Evolutionary conservation across 2,113 vertebrate genomes (phyloP), one percentile per base, ranked within the genome.

Genomic region (Ornithorhynchus anatinus): DNA sequence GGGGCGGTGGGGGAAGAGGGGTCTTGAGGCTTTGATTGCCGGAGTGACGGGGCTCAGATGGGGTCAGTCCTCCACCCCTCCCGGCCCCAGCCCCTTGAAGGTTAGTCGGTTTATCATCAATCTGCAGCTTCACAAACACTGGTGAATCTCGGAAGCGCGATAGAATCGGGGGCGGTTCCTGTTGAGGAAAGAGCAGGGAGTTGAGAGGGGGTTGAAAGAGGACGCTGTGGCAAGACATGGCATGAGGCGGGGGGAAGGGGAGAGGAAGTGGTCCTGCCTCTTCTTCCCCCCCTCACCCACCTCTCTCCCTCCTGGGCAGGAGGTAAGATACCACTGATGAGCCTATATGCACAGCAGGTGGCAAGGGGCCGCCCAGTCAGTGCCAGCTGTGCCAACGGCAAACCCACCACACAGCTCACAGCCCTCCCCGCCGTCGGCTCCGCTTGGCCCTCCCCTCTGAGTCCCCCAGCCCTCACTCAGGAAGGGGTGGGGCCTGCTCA

Each of bases 101-200:
- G 62, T 70, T 80, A 40, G 13, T 83, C 73, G 81, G 84, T 85
- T 63, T 77, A 67, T 79, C 75, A 12, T 23, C 43, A 1, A 77
- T 87, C 80, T 79, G 36, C 75, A 67, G 19, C 70, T 64, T 58
- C 61, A 59, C 72, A 53, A 69, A 71, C 74, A 69, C 54, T 72
- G 53, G 64, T 47, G 38, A 47, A 48, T 53, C 51, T 80, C 80
- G 71, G 82, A 75, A 87, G 37, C 44, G 23, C 84, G 87, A 91
- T 91, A 85, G 10, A 36, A 90, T 90, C 88, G 22, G 22, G 11
- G 16, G 7, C 60, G 59, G 22, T 52, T 64, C 66, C 66, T 81
- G 16, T 48, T 61, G 29, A 19, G 12, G 20, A 35, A 36, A 27
- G 47, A 50, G 16, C 8, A 8, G 10, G n/a, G n/a, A n/a, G n/a